Evolutionary conservation across 2,888 invertebrate genomes (phyloP).

Genomic region (Sicus ferrugineus): DNA sequence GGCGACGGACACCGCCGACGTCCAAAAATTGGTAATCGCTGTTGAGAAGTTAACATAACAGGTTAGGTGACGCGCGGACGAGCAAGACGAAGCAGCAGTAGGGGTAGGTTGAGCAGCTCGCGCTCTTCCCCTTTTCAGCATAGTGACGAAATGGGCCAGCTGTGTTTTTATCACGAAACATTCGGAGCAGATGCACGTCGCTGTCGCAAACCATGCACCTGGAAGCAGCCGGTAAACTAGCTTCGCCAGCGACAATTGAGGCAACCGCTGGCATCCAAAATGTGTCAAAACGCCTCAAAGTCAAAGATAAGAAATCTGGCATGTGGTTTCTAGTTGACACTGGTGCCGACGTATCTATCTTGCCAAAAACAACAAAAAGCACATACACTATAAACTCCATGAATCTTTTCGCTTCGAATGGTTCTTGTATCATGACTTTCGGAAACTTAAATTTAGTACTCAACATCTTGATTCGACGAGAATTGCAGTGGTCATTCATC

Average conservation of each 20-base stretch:
- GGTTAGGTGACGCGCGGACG: not conserved
- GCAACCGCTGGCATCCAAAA: conserved; percentile 5
- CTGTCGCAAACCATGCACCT: conserved; percentile 25
- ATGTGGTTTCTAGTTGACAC: conserved; percentile 32
- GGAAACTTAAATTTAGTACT: not conserved
- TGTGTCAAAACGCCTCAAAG: conserved; percentile 25
- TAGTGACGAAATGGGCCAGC: not conserved
- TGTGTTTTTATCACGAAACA: conserved; percentile 32
- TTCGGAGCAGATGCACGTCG: conserved; percentile 31
- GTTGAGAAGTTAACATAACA: too few species aligned
- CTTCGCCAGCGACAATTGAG: conserved; percentile 22
- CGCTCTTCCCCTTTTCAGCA: too few species aligned
- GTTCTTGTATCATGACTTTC: not conserved
- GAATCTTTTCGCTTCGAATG: not conserved
- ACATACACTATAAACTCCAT: not conserved
- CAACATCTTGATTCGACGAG: not conserved
- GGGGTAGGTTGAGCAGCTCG: too few species aligned
- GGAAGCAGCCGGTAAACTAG: conserved; percentile 31
- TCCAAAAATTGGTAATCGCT: too few species aligned
- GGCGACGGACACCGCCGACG: too few species aligned
- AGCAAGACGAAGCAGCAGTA: too few species aligned
- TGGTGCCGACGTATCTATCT: conserved; percentile 29
- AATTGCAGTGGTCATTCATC: conserved; percentile 27
- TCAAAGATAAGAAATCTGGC: conserved; percentile 13
- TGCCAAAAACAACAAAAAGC: conserved; percentile 10